Evolutionary conservation across 2,113 vertebrate genomes (phyloP).

Genomic region (Strix aluco): DNA sequence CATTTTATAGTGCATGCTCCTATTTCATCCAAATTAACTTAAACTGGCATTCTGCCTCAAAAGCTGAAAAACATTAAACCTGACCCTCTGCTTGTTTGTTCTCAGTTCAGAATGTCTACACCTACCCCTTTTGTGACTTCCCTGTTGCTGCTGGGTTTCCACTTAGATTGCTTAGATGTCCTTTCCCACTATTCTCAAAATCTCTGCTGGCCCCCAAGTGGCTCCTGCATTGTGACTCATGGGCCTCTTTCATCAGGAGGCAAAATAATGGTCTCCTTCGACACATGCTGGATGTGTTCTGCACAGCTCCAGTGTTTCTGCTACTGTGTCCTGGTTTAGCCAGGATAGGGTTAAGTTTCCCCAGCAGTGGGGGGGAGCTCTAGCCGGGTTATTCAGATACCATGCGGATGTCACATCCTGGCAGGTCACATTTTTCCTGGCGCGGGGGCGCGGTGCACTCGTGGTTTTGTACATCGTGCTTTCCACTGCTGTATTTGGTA

Average conservation of each 20-base stretch:
- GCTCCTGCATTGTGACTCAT: conserved; percentile 28
- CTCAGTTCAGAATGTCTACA: not conserved
- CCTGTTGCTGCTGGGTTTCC: conserved; percentile 5
- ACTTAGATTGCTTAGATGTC: conserved; percentile 1
- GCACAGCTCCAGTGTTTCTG: conserved; percentile 26
- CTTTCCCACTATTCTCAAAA: conserved; percentile 19
- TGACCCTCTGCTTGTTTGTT: conserved; percentile 23
- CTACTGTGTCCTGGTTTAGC: not conserved
- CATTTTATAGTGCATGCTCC: not conserved
- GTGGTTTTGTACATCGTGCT: no score
- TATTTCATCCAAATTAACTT: conserved; percentile 40
- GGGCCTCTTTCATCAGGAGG: conserved; percentile 39
- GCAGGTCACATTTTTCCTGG: no score
- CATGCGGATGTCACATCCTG: no score
- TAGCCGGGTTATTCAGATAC: no score
- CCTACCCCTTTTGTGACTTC: not conserved
- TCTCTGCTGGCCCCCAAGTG: not conserved
- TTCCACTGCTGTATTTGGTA: no score
- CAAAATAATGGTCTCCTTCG: conserved; percentile 22
- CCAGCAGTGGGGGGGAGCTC: no score
- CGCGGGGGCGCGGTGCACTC: no score
- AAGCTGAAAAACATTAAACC: conserved; percentile 20
- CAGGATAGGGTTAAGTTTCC: no score
- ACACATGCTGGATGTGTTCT: not conserved
- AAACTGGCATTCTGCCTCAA: not conserved